Base-by-base conservation (phyloP, 2,113 vertebrate genomes). In the Smithornis capensis region DNA sequence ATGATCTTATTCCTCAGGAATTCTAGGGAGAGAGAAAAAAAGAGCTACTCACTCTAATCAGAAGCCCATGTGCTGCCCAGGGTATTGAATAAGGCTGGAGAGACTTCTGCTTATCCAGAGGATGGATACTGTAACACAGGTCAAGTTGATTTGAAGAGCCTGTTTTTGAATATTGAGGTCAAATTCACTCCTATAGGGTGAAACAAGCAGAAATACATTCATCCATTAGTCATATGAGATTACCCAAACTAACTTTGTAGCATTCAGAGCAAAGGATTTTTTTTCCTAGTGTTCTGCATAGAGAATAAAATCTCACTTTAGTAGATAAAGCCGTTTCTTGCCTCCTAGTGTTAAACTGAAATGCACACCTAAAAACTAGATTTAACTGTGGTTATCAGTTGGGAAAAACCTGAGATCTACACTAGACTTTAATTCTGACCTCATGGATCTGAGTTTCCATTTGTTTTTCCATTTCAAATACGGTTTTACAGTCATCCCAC, bases 1-100 rank as follows among this genome's bases (percentile, higher is more conserved):
- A 97, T 93, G 62, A 95, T 81, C 45, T 28, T 94, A 75, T 83
- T 83, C 92, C 70, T 96, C 82, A 88, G 44, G 56, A 79, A 59
- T 86, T 86, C 68, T 74, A 91, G 45, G 40, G 17, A 40, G 35
- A 29, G 2, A 0, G 13, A 24, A n/a, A 31, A 19, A 38, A 33
- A 56, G 15, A 29, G 14, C 9, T 65, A 25, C 16, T 87, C 21
- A 62, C 15, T 55, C 44, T 82, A 71, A 87, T 80, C 77, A 86
- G 71, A 94, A 65, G 59, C 55, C 67, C 55, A 67, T 2, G 2
- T 55, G 71, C 78, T 95, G 92, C 73, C 69, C 91, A 24, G 92
- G 83, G 68, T 92, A n/a, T 37, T 91, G 91, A 92, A 87, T 37
- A 45, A 63, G 50, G 75, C 73, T 95, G 57, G 37, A 92, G 28